Base-by-base conservation (phyloP, 2,888 invertebrate species). In the Hydropsyche betteni region DNA sequence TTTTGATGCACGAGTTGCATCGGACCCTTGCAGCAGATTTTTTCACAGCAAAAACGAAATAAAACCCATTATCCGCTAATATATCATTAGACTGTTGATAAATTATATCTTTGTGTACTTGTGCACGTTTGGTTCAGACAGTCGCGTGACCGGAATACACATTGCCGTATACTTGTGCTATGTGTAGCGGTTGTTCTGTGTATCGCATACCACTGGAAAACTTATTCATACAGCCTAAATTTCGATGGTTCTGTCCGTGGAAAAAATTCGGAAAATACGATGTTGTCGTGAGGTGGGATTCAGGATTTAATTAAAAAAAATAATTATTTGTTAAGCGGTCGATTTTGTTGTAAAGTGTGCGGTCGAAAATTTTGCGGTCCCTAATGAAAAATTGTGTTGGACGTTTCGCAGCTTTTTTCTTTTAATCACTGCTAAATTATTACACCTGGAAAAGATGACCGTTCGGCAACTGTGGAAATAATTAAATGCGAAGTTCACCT, bases 401-500 rank as follows among this genome's bases (percentile, higher is more conserved):
- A 44, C 3, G 44, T 44, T 44, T 0, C 0, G 3, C 44, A 4
- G 0, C 1, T 44, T 4, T 1, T 4, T 2, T 1, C 44, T 8
- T 44, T 44, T 44, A 10, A 44, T 44, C 44, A 10, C 44, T 44
- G 36, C 10, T 64, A 12, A 64, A 64, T 36, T 64, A 72, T 36
- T 72, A 14, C 72, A 58, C 53, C 61, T 52, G 58, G 72, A 58
- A 71, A 71, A 72, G 55, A 61, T 72, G 55, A 61, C 72, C 38
- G 61, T 58, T 72, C 51, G 51, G 14, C 71, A 36, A 53, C 71
- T 34, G 53, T 72, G 55, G 34, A 70, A 55, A 71, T 71, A 72
- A 72, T 72, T 72, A 72, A 52, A 36, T 58, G 61, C 55, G 55
- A 61, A 58, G 72, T 58, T 72, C 55, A 61, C 72, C 72, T 72